Percentiles rank a stretch among this genome's conserved stretches.
Evolutionary conservation across 2,113 vertebrate species (phyloP).

Genomic region (Pygoscelis antarcticus): DNA sequence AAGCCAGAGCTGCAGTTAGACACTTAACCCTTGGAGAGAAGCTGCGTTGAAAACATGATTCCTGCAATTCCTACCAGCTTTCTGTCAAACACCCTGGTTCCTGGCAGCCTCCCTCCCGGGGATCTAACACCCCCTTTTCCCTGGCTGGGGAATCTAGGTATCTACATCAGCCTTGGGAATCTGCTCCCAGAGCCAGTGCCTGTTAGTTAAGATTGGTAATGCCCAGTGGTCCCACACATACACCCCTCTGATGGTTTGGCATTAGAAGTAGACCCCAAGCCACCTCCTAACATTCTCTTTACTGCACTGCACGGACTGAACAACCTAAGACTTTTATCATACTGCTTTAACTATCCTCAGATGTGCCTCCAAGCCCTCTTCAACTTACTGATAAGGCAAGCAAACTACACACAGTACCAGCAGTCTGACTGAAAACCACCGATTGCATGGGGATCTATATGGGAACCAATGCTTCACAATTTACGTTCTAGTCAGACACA

Average conservation of each 20-base stretch:
- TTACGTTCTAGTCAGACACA: neutral
- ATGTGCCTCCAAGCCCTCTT: neutral
- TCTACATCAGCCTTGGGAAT: neutral
- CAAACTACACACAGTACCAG: neutral
- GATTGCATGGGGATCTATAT: fast-evolving
- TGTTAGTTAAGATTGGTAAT: neutral
- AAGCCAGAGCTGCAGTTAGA: neutral
- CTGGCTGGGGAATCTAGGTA: neutral
- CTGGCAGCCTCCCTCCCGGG: neutral
- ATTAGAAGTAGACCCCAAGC: neutral
- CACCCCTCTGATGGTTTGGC: neutral
- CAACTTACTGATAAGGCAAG: neutral
- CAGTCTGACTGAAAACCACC: fast-evolving
- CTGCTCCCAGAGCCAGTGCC: neutral
- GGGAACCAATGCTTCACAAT: neutral
- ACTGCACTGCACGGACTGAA: neutral
- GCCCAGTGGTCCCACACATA: neutral
- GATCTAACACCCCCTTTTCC: neutral
- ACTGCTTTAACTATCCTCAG: neutral
- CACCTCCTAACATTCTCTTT: neutral
- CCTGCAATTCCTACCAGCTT: neutral
- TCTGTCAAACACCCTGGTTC: neutral
- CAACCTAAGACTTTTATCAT: neutral
- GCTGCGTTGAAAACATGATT: neutral
- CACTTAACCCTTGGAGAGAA: neutral